These are phyloP conservation scores for Prochilodus magdalenae DNA, from an alignment of 2,113 vertebrate species.

Conservation along the genomic window DNA sequence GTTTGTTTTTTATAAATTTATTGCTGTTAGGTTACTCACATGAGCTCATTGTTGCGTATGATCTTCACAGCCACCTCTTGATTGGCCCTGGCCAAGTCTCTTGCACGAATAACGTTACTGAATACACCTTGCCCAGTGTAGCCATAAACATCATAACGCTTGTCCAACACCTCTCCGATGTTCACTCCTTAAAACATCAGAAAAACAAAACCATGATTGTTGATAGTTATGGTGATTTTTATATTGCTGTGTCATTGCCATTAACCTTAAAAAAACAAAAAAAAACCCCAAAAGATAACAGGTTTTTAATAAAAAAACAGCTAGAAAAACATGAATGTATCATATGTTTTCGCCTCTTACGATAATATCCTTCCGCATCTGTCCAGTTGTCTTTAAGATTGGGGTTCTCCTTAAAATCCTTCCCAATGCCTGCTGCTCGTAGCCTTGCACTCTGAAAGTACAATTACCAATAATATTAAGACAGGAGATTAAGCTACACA, in stretches of 20 bases:
- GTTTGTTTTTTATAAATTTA: too few relatives aligned
- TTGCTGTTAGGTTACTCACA: slow-evolving; percentile 79
- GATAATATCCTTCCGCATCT: slow-evolving; percentile 97
- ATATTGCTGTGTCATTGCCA: background rate
- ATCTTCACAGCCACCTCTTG: slow-evolving; percentile 99
- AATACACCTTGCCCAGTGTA: slow-evolving; percentile 99
- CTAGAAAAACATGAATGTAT: too few relatives aligned
- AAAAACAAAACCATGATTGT: background rate
- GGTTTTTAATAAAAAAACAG: too few relatives aligned
- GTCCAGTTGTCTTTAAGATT: slow-evolving; percentile 99
- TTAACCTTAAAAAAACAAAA: too few relatives aligned
- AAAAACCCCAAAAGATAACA: too few relatives aligned
- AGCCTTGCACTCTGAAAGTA: slow-evolving; percentile 89
- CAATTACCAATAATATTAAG: background rate
- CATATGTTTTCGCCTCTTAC: slow-evolving; percentile 77
- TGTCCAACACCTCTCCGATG: slow-evolving; percentile 97
- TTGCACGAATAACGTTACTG: slow-evolving; percentile 96
- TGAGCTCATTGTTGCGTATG: slow-evolving; percentile 98
- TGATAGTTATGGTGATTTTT: background rate
- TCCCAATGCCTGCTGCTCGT: slow-evolving; percentile 94
- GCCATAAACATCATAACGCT: slow-evolving; percentile 96
- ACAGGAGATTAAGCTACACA: background rate
- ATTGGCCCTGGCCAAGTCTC: slow-evolving; percentile 93
- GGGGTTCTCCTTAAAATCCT: slow-evolving; percentile 99
- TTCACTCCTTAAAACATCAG: slow-evolving; percentile 85